Evolutionary conservation across 2,797 vertebrate species (phyloP).

Genomic region (Enteromius radiatus): DNA sequence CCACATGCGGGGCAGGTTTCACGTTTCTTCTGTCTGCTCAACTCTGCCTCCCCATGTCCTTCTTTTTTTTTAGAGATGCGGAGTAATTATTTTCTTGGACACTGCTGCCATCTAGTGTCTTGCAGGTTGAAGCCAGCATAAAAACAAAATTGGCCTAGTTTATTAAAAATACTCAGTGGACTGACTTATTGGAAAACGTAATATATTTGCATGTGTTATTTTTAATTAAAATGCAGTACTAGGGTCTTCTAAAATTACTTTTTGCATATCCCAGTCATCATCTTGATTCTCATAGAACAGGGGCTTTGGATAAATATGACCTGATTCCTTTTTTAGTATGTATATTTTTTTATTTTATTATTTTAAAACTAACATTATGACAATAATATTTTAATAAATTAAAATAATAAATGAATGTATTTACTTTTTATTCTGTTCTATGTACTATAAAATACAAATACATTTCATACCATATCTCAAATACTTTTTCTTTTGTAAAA

Average conservation of each 20-base stretch:
- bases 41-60: background rate
- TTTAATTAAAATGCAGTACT: background rate
- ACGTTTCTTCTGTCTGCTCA: background rate
- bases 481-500: background rate
- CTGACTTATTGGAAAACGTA: too few species aligned
- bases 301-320: background rate
- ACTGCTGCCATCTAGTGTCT: slow-evolving; percentile 66
- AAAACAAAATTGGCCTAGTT: background rate
- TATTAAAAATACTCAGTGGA: too few species aligned
- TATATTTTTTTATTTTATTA: background rate
- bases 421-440: background rate
- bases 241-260: background rate
- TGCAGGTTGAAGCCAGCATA: background rate
- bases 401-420: background rate
- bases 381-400: background rate
- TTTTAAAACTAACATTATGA: background rate
- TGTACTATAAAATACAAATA: background rate
- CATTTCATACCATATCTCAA: background rate
- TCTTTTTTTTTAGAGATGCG: background rate
- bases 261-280: background rate
- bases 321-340: background rate
- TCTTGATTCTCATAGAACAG: background rate
- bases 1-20: background rate
- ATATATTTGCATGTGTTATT: background rate
- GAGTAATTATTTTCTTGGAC: slow-evolving; percentile 15